Conservation (phyloP, 2,888 invertebrate species). For the Polyommatus icarus region DNA sequence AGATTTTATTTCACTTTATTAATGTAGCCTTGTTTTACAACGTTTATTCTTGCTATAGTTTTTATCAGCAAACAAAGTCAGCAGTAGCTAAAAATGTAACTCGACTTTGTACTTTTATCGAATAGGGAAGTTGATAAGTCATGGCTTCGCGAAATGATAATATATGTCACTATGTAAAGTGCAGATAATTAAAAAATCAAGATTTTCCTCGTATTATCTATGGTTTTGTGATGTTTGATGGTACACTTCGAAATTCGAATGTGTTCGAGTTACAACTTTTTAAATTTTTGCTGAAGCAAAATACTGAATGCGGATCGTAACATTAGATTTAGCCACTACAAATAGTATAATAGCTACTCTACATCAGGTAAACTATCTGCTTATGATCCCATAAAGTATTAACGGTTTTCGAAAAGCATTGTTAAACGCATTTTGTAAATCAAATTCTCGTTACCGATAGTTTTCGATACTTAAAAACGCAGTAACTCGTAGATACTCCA, state of each 20-base stretch:
- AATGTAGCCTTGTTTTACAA: background rate
- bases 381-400: slow-evolving; percentile 9
- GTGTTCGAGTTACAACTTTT: background rate
- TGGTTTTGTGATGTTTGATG: background rate
- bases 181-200: background rate
- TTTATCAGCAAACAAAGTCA: background rate
- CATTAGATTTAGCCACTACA: too few species aligned
- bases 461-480: slow-evolving; percentile 22
- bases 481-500: background rate
- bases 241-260: background rate
- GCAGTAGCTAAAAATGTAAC: background rate
- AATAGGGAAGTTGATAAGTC: background rate
- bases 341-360: background rate
- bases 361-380: background rate
- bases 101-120: background rate
- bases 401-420: background rate
- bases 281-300: background rate
- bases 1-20: too few species aligned
- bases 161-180: background rate
- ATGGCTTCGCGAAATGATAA: background rate
- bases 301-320: too few species aligned
- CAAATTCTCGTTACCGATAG: slow-evolving; percentile 4
- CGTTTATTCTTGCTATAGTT: background rate
- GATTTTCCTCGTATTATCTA: background rate
- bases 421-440: background rate